phyloP scores from a whole-genome alignment of 2,888 invertebrate species.

The Torymus aiolomorphi region DNA sequence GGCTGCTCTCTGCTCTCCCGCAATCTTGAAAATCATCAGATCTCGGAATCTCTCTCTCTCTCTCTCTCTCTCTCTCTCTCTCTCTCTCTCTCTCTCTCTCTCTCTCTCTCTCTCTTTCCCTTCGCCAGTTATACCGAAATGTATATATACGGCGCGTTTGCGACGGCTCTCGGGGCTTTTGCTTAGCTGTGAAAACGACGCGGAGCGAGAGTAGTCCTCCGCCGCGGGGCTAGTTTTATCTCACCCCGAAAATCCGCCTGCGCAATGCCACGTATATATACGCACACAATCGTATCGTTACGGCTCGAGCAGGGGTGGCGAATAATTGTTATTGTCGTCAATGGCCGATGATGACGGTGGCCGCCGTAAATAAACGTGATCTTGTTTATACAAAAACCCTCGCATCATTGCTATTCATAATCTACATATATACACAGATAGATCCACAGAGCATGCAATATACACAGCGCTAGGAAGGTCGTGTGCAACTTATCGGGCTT shows the following conservation, averaged over 20 bases:
- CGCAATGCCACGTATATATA: neutral
- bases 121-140: neutral
- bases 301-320: no score
- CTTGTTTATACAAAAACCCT: no score
- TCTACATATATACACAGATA: neutral
- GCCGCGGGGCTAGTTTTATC: slow-evolving; percentile 20
- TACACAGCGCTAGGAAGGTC: neutral
- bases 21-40: slow-evolving; percentile 34
- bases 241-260: no score
- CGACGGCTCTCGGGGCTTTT: neutral
- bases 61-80: neutral
- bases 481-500: neutral
- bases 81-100: neutral
- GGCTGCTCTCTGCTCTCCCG: neutral
- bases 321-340: no score
- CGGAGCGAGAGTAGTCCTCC: neutral
- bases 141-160: neutral
- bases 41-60: slow-evolving; percentile 19
- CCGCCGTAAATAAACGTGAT: no score
- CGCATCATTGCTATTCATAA: no score
- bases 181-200: slow-evolving; percentile 38
- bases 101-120: neutral
- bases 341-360: no score
- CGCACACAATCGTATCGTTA: no score
- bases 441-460: neutral